Base-by-base conservation (phyloP, 2,888 invertebrate species). In the Latheticus oryzae region DNA sequence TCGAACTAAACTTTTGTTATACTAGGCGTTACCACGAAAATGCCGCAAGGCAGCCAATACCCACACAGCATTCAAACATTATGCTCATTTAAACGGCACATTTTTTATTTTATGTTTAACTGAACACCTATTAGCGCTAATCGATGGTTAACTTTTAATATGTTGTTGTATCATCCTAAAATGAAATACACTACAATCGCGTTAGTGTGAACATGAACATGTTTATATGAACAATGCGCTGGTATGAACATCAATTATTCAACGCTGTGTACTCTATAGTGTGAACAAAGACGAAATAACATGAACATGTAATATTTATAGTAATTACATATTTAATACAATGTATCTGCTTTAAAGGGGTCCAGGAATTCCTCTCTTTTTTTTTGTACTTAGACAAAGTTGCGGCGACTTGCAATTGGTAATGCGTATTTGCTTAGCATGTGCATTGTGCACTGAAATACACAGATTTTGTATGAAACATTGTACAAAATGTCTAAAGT, bases 161-260 rank as follows among this genome's bases (percentile, higher is more conserved):
- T n/a, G n/a, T n/a, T n/a, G n/a, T n/a, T n/a, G n/a, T n/a, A n/a
- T n/a, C n/a, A n/a, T n/a, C 21, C 5, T 19, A 19, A 19, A 19
- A 5, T 5, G 21, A 19, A 19, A 11, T 33, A 33, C 33, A 33
- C 9, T 33, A 33, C 12, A 12, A 33, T 33, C 11, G 11, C 9
- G 33, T 12, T 33, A 33, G 15, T 9, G 9, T 33, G 33, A 33
- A 33, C 9, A 33, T 33, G 9, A 8, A 13, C n/a, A n/a, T n/a
- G n/a, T 33, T 33, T n/a, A 33, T 33, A 11, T 9, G 21, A 19
- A 19, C 21, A 5, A 19, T 5, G 21, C 21, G 21, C 21, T 19
- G 21, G 5, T 19, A 19, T 19, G 21, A 19, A 19, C 21, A 19
- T 19, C 21, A 19, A 19, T 19, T 19, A 5, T 19, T 19, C 5